A percentile compares a stretch with the other conserved stretches of the same genome.
Conservation (phyloP, 2,113 vertebrate species). For the Lethenteron camtschaticum region DNA sequence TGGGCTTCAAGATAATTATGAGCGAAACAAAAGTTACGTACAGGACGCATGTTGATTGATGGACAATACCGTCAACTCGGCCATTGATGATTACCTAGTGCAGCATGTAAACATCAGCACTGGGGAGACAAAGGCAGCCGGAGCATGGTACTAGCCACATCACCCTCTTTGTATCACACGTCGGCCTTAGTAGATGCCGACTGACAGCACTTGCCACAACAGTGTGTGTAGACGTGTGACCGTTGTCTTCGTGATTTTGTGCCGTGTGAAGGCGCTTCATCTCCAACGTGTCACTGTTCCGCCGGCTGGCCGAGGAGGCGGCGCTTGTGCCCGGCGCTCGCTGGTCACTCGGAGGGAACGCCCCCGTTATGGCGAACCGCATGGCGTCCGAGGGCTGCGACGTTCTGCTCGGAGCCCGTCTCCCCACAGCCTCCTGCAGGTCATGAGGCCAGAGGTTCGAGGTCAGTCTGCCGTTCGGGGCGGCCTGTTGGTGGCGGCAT, state of each 20-base stretch:
- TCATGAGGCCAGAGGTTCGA: slow-evolving; percentile 31
- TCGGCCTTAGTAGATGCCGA: neutral
- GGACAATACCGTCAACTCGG: neutral
- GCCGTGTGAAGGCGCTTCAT: slow-evolving; percentile 27
- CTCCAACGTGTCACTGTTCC: slow-evolving; percentile 35
- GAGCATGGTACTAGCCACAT: neutral
- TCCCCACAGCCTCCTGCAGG: slow-evolving; percentile 30
- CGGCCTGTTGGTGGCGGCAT: too few relatives aligned
- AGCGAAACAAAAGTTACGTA: too few relatives aligned
- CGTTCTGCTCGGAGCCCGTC: slow-evolving; percentile 37
- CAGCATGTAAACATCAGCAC: neutral
- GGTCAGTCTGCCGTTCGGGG: slow-evolving; percentile 18
- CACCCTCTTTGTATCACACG: neutral
- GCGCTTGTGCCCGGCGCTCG: slow-evolving; percentile 35
- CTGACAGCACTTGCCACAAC: too few relatives aligned
- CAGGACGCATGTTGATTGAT: too few relatives aligned
- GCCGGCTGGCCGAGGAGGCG: slow-evolving; percentile 31
- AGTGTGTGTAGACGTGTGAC: too few relatives aligned
- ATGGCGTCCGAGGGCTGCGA: slow-evolving; percentile 43
- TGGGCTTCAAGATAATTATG: too few relatives aligned
- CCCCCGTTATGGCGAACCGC: slow-evolving; percentile 40
- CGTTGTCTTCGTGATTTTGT: neutral
- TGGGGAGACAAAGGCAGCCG: neutral
- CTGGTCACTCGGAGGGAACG: slow-evolving; percentile 43
- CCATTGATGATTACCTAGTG: neutral